These are phyloP conservation scores for Maniola jurtina DNA, from an alignment of 1,140 invertebrate species.

Conservation along the genomic window DNA sequence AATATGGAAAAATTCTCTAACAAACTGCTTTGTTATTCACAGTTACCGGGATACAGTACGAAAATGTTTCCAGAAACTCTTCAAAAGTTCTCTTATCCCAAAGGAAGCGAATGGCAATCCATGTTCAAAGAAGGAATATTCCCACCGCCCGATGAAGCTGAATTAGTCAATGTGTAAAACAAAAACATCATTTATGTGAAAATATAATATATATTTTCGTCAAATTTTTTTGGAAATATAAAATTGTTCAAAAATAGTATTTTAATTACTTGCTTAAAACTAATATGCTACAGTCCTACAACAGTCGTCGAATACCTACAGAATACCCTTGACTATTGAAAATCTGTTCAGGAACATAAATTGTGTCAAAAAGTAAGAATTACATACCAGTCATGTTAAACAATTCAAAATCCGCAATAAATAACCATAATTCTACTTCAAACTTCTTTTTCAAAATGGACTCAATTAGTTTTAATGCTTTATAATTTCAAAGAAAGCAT, in stretches of 20 bases:
- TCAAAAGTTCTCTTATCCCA: conserved; percentile 85
- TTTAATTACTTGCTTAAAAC: neutral
- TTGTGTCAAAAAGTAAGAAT: too few species aligned
- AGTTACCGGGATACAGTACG: conserved; percentile 88
- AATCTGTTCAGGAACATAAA: too few species aligned
- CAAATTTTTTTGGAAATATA: neutral
- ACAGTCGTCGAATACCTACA: neutral
- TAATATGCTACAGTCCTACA: neutral
- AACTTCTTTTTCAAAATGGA: too few species aligned
- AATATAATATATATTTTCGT: conserved; percentile 4
- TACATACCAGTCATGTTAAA: too few species aligned
- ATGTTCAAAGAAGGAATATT: conserved; percentile 79
- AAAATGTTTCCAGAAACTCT: conserved; percentile 85
- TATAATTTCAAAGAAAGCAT: too few species aligned
- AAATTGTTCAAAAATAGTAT: neutral
- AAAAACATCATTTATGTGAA: conserved; percentile 2
- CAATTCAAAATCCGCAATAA: too few species aligned
- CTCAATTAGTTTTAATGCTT: too few species aligned
- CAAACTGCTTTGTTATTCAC: conserved; percentile 25
- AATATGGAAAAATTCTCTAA: too few species aligned
- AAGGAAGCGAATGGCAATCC: conserved; percentile 86
- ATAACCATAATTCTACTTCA: too few species aligned
- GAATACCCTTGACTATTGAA: neutral
- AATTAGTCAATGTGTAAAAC: conserved; percentile 49
- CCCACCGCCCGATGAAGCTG: conserved; percentile 59